These are phyloP conservation scores for Hippocampus abdominalis DNA, from an alignment of 2,113 vertebrate species.

Conservation along the genomic window DNA sequence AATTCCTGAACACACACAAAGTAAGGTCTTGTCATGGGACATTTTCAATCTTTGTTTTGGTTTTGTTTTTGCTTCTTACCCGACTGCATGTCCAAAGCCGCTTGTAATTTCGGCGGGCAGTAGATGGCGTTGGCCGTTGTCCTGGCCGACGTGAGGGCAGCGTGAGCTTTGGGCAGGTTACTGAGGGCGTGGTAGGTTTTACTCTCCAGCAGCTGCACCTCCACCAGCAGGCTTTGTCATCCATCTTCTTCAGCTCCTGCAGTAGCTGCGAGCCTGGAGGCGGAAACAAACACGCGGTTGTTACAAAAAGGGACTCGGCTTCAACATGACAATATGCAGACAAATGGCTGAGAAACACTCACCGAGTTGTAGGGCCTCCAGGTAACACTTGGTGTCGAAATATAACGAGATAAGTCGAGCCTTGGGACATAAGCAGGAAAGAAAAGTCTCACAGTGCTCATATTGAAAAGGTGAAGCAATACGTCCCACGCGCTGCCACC, in stretches of 20 bases:
- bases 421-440: constrained; percentile 60
- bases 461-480: not conserved
- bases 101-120: constrained; percentile 94
- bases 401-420: constrained; percentile 95
- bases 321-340: not conserved
- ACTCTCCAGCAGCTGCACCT: constrained; percentile 94
- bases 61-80: constrained; percentile 58
- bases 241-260: constrained; percentile 95
- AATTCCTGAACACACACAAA: constrained; percentile 75
- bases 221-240: constrained; percentile 96
- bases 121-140: constrained; percentile 98
- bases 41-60: not conserved
- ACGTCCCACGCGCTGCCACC: no score
- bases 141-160: constrained; percentile 92
- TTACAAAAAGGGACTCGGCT: not conserved
- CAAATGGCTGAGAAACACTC: constrained; percentile 28
- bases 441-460: not conserved
- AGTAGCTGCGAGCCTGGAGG: constrained; percentile 90
- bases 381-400: constrained; percentile 97
- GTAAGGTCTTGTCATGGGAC: not conserved
- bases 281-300: constrained; percentile 52
- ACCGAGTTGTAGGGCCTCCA: constrained; percentile 96
- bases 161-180: constrained; percentile 92
- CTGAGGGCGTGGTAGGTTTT: constrained; percentile 96
- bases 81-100: constrained; percentile 97